These are phyloP conservation scores for Prionace glauca DNA, from an alignment of 2,797 vertebrate species.

Conservation along the genomic window DNA sequence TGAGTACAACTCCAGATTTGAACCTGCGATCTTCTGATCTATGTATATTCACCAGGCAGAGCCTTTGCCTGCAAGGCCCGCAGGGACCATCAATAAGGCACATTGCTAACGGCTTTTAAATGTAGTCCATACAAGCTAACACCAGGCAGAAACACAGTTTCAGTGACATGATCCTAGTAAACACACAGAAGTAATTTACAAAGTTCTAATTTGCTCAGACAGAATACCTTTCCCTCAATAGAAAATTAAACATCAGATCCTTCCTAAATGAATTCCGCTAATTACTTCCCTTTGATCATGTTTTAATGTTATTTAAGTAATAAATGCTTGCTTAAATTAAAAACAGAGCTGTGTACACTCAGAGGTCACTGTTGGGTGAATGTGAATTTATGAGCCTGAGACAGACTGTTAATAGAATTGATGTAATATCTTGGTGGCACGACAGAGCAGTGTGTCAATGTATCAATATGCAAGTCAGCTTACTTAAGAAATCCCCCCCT, in stretches of 20 bases:
- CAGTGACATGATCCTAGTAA: not conserved
- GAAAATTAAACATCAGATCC: constrained; percentile 24
- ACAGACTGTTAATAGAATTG: constrained; percentile 14
- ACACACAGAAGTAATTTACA: not conserved
- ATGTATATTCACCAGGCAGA: not conserved
- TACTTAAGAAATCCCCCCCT: not conserved
- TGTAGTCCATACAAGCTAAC: not conserved
- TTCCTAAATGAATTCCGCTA: constrained; percentile 37
- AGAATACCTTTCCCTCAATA: constrained; percentile 21
- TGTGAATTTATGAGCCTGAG: constrained; percentile 22
- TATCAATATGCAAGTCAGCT: not conserved
- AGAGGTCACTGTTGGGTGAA: constrained; percentile 30
- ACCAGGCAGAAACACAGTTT: not conserved
- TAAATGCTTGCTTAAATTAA: constrained; percentile 38
- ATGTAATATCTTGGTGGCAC: constrained; percentile 3
- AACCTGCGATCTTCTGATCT: not conserved
- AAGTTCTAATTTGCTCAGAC: constrained; percentile 28
- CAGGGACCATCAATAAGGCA: constrained; percentile 18
- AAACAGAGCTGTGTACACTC: constrained; percentile 33
- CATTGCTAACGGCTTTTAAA: constrained; percentile 6
- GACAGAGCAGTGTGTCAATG: not conserved
- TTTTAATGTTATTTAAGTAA: constrained; percentile 37
- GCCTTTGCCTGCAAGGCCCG: not conserved
- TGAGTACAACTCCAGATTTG: not conserved
- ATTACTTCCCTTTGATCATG: constrained; percentile 38